These are phyloP conservation scores for Geothlypis trichas DNA, from an alignment of 2,113 vertebrate species.

Conservation along the genomic window DNA sequence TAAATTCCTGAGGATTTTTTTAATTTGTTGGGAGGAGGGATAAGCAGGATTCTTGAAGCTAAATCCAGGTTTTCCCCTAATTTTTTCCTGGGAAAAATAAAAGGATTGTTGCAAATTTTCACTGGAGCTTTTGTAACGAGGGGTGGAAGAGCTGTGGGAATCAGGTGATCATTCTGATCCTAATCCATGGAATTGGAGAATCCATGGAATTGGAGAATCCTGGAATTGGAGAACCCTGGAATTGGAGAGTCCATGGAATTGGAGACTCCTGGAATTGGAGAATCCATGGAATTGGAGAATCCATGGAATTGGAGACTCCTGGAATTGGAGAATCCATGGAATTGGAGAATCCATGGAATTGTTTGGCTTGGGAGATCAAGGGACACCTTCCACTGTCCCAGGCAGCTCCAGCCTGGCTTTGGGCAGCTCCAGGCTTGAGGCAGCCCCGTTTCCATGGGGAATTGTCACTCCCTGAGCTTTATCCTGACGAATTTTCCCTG, in stretches of 20 bases:
- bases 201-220: too few species aligned
- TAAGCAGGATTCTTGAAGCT: background rate
- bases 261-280: background rate
- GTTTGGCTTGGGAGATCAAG: background rate
- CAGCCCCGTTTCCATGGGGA: rapidly evolving
- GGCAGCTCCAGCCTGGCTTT: background rate
- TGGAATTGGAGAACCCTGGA: background rate
- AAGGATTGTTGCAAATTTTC: background rate
- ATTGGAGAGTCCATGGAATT: background rate
- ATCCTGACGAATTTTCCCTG: background rate
- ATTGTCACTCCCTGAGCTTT: rapidly evolving
- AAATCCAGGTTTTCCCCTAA: rapidly evolving
- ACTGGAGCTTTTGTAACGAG: background rate
- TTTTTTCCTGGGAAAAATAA: background rate
- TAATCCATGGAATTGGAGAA: background rate
- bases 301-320: too few species aligned
- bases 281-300: background rate
- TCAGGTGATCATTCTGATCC: background rate
- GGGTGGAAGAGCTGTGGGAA: background rate
- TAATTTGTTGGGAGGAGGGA: too few species aligned
- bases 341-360: background rate
- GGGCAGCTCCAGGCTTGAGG: rapidly evolving
- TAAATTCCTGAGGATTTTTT: background rate
- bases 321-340: background rate
- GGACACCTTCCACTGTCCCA: rapidly evolving